Percentiles rank a stretch among this genome's conserved stretches.
phyloP scores from a whole-genome alignment of 2,113 vertebrate species.

The Micronycteris hirsuta region DNA sequence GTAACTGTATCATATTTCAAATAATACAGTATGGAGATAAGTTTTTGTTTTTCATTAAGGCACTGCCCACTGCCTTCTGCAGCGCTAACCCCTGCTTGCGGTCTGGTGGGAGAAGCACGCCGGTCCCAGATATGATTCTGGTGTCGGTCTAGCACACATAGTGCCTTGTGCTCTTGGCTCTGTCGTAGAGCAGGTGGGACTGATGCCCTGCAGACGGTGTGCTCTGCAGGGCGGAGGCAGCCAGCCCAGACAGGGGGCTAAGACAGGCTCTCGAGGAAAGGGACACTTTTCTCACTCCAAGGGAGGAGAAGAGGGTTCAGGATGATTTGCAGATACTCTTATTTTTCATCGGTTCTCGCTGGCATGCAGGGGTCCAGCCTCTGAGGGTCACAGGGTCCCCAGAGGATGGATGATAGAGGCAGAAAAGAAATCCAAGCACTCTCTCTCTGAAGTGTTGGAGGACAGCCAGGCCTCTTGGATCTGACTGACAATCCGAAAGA shows the following conservation, averaged over 20 bases:
- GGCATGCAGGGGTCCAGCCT: too few species aligned
- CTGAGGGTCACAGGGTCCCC: too few species aligned
- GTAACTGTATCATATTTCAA: slow-evolving; percentile 58
- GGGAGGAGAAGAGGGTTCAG: too few species aligned
- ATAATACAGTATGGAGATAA: not conserved
- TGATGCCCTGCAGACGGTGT: accelerated
- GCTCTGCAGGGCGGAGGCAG: not conserved
- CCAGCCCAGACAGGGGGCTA: not conserved
- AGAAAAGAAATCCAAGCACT: too few species aligned
- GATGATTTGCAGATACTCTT: not conserved
- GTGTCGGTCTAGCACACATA: accelerated
- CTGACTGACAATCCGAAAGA: too few species aligned
- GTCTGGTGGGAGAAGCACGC: not conserved
- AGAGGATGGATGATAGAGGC: too few species aligned
- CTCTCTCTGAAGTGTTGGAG: too few species aligned
- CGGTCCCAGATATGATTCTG: not conserved
- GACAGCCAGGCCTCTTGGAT: too few species aligned
- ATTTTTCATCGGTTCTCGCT: not conserved
- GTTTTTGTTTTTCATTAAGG: not conserved
- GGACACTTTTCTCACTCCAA: too few species aligned
- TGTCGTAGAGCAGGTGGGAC: too few species aligned
- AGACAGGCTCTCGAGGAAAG: not conserved
- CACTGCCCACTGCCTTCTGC: not conserved
- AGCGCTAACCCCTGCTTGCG: not conserved
- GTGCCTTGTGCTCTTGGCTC: too few species aligned